phyloP scores from a whole-genome alignment of 2,797 vertebrate species.

The Falco rusticolus region DNA sequence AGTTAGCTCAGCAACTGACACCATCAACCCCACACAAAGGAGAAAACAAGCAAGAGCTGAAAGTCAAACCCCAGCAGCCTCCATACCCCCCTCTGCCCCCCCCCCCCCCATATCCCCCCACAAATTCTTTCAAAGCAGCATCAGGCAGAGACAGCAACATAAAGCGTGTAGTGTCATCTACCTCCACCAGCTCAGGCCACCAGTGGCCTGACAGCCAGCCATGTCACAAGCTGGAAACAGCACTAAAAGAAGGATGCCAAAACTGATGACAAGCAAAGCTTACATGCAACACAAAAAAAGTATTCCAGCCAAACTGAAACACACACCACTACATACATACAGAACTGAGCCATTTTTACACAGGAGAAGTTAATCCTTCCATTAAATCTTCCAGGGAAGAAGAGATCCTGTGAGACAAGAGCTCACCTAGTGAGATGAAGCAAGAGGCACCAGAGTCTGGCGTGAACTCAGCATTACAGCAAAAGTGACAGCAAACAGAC shows the following conservation, averaged over 20 bases:
- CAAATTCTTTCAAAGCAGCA: background rate
- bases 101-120: background rate
- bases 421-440: background rate
- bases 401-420: background rate
- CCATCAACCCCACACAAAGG: rapidly evolving
- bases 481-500: background rate
- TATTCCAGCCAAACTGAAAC: background rate
- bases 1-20: background rate
- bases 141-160: background rate
- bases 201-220: background rate
- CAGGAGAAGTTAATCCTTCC: background rate
- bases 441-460: background rate
- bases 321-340: rapidly evolving
- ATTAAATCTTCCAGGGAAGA: background rate
- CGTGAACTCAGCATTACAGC: background rate
- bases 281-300: rapidly evolving
- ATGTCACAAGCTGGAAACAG: rapidly evolving
- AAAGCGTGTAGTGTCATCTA: background rate
- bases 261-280: background rate
- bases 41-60: background rate
- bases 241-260: too few relatives aligned
- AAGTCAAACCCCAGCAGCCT: background rate
- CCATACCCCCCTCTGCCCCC: too few relatives aligned
- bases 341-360: background rate
- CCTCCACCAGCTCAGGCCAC: background rate